Evolutionary conservation across 2,113 vertebrate genomes (phyloP), one percentile per base, ranked within the genome.

Genomic region (Kryptolebias marmoratus): DNA sequence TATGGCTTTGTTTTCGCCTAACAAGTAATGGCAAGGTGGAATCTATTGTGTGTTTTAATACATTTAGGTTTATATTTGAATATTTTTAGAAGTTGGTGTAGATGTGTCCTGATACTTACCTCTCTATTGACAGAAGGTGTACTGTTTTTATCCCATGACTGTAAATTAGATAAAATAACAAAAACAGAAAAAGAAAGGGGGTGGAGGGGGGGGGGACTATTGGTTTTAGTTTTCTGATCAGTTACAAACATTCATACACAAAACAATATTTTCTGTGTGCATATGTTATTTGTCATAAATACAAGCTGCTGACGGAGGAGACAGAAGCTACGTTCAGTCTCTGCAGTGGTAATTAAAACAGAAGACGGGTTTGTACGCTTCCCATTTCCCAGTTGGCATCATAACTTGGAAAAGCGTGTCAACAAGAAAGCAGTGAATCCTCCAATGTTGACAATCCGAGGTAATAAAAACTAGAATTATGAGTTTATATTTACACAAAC

Each of bases 321-420:
- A 63, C 58, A 57, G 77, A 55, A 57, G 77, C 77, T 71, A 78
- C n/a, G 56, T 77, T 69, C 70, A 64, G 84, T 76, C 88, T 86
- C 79, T 31, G 22, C 58, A 70, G 77, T 80, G 75, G 75, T 86
- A 84, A 90, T 88, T 87, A 88, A 88, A 82, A 81, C 55, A 73
- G 79, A 75, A 83, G 82, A 81, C 64, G 77, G 81, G 77, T 73
- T 82, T n/a, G 31, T 58, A 55, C 56, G 79, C 73, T 64, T 81
- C 74, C 49, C 47, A 68, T 84, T 73, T 68, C 80, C 79, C 60
- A 82, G 64, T 84, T 88, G 90, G 88, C 87, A 86, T 82, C 80
- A 56, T 52, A 73, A 83, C 66, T 69, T 81, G 85, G 82, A 89
- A 87, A 90, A 88, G 80, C 82, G 74, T 87, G 81, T 90, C 87